Conservation (phyloP, 2,797 vertebrate genomes). For the Amniataba percoides region DNA sequence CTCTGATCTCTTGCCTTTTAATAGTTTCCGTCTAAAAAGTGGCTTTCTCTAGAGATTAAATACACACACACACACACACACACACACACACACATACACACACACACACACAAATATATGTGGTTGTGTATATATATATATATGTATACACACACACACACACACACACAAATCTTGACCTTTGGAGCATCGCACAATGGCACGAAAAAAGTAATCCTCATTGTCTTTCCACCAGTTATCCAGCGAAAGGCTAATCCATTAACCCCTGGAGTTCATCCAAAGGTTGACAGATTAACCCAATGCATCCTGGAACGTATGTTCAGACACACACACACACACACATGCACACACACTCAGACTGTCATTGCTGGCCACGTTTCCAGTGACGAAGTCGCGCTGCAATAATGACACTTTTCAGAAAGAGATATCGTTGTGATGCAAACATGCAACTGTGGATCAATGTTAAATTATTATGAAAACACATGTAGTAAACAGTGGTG, state of each 20-base stretch:
- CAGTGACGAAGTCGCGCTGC: conserved; percentile 25
- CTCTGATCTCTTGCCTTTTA: conserved; percentile 54
- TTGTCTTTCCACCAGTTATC: conserved; percentile 50
- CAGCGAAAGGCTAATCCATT: conserved; percentile 71
- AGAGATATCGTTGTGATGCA: conserved; percentile 1
- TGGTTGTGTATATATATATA: too few relatives aligned
- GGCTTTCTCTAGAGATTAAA: background rate
- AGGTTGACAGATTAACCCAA: conserved; percentile 69
- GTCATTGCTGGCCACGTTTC: conserved; percentile 6
- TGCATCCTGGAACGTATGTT: conserved; percentile 40
- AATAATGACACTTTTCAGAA: conserved; percentile 23
- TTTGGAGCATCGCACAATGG: conserved; percentile 42
- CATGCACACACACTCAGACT: conserved; percentile 7
- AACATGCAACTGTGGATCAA: background rate
- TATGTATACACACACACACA: too few relatives aligned
- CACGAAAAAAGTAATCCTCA: conserved; percentile 55
- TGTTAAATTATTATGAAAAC: conserved; percentile 10
- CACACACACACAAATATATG: background rate
- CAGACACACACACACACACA: conserved; percentile 19
- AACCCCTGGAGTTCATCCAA: conserved; percentile 68
- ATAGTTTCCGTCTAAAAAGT: conserved; percentile 15
- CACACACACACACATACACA: background rate
- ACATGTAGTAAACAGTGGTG: background rate
- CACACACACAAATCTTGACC: too few relatives aligned
- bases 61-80: background rate